phyloP scores from a whole-genome alignment of 2,888 invertebrate species.

The Coelinius sp. region DNA sequence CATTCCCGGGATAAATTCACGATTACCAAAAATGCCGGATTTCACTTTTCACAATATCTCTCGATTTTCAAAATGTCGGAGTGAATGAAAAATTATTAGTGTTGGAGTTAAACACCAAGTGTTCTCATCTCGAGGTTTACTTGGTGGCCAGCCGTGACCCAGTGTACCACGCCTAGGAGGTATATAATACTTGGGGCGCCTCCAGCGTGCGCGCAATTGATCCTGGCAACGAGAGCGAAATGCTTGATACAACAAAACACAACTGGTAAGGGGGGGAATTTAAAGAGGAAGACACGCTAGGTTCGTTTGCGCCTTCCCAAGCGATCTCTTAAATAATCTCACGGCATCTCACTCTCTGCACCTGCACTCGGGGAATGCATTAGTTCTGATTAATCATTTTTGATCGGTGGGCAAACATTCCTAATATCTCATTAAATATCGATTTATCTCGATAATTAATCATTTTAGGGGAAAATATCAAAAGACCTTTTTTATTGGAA shows the following conservation, averaged over 20 bases:
- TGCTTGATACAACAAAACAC: not conserved
- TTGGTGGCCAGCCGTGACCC: not conserved
- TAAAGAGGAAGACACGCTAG: constrained; percentile 23
- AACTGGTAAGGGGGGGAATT: not conserved
- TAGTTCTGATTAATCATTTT: not conserved
- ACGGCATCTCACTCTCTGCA: not conserved
- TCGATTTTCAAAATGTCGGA: too few relatives aligned
- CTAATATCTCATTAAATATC: not conserved
- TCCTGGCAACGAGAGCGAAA: constrained; percentile 14
- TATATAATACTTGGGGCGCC: not conserved
- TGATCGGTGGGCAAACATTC: not conserved
- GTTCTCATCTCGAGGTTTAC: not conserved
- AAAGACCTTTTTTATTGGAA: too few relatives aligned
- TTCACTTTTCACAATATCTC: too few relatives aligned
- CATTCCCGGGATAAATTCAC: too few relatives aligned
- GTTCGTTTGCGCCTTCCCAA: constrained; percentile 1
- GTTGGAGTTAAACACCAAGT: not conserved
- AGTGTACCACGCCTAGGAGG: not conserved
- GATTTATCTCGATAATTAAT: too few relatives aligned
- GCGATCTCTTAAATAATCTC: constrained; percentile 2
- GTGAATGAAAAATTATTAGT: not conserved
- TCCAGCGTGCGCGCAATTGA: constrained; percentile 15
- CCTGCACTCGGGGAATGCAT: not conserved
- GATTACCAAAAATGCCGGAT: too few relatives aligned
- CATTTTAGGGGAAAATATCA: too few relatives aligned